Conservation (phyloP, 2,888 invertebrate genomes). For the Tachina fera region DNA sequence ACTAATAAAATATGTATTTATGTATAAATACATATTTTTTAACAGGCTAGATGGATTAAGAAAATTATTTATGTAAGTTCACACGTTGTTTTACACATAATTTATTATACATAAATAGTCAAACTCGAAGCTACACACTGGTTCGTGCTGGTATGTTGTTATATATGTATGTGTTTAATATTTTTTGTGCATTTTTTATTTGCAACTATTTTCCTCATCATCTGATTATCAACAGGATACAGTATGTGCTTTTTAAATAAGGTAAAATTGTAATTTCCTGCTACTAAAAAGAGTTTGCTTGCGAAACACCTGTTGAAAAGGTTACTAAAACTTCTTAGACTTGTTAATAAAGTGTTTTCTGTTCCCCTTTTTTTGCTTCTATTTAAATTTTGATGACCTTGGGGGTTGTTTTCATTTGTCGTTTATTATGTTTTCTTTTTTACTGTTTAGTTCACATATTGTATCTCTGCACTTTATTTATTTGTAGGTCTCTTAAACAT, state of each 20-base stretch:
- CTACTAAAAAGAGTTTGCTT: background rate
- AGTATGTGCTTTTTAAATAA: background rate
- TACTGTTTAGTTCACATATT: conserved; percentile 9
- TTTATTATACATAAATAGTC: conserved; percentile 76
- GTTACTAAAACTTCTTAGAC: background rate
- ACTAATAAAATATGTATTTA: no score
- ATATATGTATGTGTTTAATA: background rate
- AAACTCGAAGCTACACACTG: background rate
- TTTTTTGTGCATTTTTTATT: background rate
- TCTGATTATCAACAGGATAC: conserved; percentile 21
- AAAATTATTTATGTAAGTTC: conserved; percentile 82
- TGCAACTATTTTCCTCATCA: conserved; percentile 29
- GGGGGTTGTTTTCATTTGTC: conserved; percentile 77
- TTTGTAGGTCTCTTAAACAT: conserved; percentile 45
- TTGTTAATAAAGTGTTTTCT: conserved; percentile 14
- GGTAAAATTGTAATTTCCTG: background rate
- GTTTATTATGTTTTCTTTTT: conserved; percentile 60
- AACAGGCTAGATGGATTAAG: conserved; percentile 74
- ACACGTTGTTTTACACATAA: conserved; percentile 82
- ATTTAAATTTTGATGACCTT: conserved; percentile 76
- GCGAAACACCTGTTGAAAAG: conserved; percentile 20
- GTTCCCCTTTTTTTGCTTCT: conserved; percentile 27
- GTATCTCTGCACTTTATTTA: conserved; percentile 20
- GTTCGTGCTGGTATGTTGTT: background rate
- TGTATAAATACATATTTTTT: conserved; percentile 17